Evolutionary conservation across 2,797 vertebrate species (phyloP), one percentile per base, ranked within the genome.

Genomic region (Chloroceryle inda): DNA sequence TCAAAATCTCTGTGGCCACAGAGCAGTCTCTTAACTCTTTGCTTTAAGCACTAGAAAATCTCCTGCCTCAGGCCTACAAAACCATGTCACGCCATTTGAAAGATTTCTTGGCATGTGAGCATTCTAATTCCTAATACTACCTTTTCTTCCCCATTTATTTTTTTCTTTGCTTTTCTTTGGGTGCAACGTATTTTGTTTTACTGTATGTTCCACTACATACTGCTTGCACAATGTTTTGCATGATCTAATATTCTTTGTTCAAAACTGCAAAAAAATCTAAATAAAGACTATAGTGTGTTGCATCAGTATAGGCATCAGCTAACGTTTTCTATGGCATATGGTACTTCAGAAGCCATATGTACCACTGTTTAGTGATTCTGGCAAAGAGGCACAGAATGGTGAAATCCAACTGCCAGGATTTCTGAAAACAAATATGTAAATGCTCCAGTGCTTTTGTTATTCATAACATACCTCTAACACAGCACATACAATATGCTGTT

Each of bases 281-380:
- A 99, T 99, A 99, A 99, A 99, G 98, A 99, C 98, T 97, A 97
- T 98, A 97, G 97, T 80, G 97, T 97, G 89, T 96, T 97, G 98
- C 98, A 99, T 98, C 98, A 98, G 99, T 98, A 99, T 98, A 99
- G 98, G 98, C 99, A 99, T 98, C 98, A 98, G 99, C 99, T 99
- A 99, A 98, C 99, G 98, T 99, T 99, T 99, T 98, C 98, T 98
- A 99, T 95, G 99, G 99, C 99, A 99, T 99, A 99, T 99, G 99
- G 99, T 99, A 98, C 99, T 99, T 99, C 99, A 99, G 99, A 98
- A 99, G 99, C 99, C 99, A 99, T 99, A 99, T 99, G 99, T 98
- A 99, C 99, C 99, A 99, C 99, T 99, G 99, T 99, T 99, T 99
- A 99, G 99, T 98, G 98, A 99, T 99, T 99, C 98, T 99, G 99